Conservation (phyloP, 2,797 vertebrate genomes). For the Telmatherina bonti region DNA sequence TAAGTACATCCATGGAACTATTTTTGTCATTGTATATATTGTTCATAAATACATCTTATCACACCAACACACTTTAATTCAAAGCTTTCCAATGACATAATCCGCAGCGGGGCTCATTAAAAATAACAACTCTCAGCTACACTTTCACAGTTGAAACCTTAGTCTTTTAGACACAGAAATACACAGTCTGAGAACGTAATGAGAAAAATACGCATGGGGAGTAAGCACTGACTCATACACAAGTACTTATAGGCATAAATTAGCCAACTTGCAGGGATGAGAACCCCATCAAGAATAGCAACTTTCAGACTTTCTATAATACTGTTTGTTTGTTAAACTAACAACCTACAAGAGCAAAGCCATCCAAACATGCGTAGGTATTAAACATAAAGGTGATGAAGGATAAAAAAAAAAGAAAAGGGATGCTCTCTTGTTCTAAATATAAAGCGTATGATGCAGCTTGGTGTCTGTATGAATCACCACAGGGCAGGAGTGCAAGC, state of each 20-base stretch:
- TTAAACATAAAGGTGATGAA: not conserved
- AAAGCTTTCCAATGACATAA: conserved; percentile 48
- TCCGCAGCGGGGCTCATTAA: conserved; percentile 74
- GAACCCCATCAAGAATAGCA: not conserved
- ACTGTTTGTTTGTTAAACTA: not conserved
- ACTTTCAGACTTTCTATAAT: conserved; percentile 1
- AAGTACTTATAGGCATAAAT: conserved; percentile 33
- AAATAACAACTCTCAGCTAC: conserved; percentile 64
- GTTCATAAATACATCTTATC: conserved; percentile 4
- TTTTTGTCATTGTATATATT: not conserved
- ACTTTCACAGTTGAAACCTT: conserved; percentile 49
- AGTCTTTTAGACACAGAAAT: conserved; percentile 28
- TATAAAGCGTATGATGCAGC: conserved; percentile 55
- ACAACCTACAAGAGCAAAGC: not conserved
- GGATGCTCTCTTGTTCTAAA: conserved; percentile 51
- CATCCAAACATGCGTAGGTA: not conserved
- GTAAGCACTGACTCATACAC: conserved; percentile 61
- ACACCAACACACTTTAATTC: conserved; percentile 31
- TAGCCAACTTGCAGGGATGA: conserved; percentile 5
- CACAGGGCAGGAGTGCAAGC: conserved; percentile 29
- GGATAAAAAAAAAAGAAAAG: not conserved
- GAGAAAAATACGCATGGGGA: conserved; percentile 36
- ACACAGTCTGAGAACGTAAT: conserved; percentile 51
- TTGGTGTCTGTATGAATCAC: conserved; percentile 65
- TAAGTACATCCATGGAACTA: not conserved